phyloP scores from a whole-genome alignment of 2,888 invertebrate species.

The Calliopum simillimum region DNA sequence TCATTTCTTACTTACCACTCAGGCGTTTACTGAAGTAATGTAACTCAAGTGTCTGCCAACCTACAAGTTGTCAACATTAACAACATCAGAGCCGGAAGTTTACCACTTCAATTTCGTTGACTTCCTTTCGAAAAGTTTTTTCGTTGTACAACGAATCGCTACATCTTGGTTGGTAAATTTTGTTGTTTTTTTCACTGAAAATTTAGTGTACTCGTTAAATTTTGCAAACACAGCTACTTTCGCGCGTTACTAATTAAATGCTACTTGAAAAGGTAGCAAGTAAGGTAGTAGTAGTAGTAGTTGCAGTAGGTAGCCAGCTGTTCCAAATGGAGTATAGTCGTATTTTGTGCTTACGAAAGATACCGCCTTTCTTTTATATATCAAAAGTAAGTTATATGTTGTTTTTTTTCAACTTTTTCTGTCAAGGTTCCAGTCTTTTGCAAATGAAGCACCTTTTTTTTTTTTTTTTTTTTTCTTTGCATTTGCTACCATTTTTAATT shows the following conservation, averaged over 20 bases:
- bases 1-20: too few relatives aligned
- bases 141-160: neutral
- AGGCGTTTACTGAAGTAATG: too few relatives aligned
- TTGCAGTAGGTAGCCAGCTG: neutral
- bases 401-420: constrained; percentile 8
- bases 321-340: neutral
- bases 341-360: neutral
- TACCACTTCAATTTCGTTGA: constrained; percentile 25
- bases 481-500: constrained; percentile 49
- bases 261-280: constrained; percentile 37
- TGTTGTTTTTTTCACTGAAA: neutral
- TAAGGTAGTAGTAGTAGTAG: too few relatives aligned
- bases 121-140: constrained; percentile 27
- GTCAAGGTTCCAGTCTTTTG: constrained; percentile 8
- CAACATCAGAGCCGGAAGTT: constrained; percentile 35
- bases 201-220: constrained; percentile 30
- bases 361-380: neutral
- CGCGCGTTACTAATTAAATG: constrained; percentile 53
- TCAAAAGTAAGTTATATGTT: neutral
- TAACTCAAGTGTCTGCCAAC: neutral
- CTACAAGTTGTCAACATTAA: constrained; percentile 1
- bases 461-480: constrained; percentile 39
- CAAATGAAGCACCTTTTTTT: constrained; percentile 33
- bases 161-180: neutral
- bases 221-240: constrained; percentile 46